Percentiles rank a stretch among this genome's conserved stretches.
These are phyloP conservation scores for Tetraneura akinire DNA, from an alignment of 1,140 invertebrate genomes.

Conservation along the genomic window DNA sequence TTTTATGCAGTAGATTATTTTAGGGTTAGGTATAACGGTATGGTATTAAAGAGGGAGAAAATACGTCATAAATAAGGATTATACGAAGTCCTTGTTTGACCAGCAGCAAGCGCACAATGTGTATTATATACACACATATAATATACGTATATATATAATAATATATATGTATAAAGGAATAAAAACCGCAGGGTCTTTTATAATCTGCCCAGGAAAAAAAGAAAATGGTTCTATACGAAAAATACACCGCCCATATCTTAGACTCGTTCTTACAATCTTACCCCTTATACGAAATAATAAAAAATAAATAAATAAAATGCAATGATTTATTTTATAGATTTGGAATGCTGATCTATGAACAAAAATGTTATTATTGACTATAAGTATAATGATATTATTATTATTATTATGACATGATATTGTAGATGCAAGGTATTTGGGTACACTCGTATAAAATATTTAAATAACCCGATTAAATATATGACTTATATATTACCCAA, in stretches of 20 bases:
- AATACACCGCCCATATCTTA: slow-evolving; percentile 23
- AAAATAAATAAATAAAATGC: not conserved
- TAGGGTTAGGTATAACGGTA: slow-evolving; percentile 22
- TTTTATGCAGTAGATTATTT: slow-evolving; percentile 39
- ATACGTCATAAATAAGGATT: slow-evolving; percentile 50
- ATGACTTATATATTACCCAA: too few relatives aligned
- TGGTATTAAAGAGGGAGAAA: slow-evolving; percentile 11
- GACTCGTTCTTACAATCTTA: slow-evolving; percentile 11
- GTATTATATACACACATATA: not conserved
- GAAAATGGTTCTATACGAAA: slow-evolving; percentile 30
- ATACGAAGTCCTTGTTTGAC: slow-evolving; percentile 36
- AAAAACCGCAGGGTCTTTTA: slow-evolving; percentile 25
- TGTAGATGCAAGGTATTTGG: too few relatives aligned
- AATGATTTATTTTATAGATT: not conserved
- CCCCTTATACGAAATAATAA: too few relatives aligned
- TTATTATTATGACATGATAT: too few relatives aligned
- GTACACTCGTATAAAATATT: too few relatives aligned
- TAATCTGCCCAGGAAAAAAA: slow-evolving; percentile 29
- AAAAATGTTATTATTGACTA: too few relatives aligned
- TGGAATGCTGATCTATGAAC: not conserved
- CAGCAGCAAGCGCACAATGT: slow-evolving; percentile 24
- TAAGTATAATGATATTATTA: too few relatives aligned
- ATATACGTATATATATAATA: not conserved
- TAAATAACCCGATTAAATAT: too few relatives aligned
- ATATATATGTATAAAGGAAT: not conserved